Base-by-base conservation (phyloP, 1,140 invertebrate genomes). In the Leptoteleia sp. region DNA sequence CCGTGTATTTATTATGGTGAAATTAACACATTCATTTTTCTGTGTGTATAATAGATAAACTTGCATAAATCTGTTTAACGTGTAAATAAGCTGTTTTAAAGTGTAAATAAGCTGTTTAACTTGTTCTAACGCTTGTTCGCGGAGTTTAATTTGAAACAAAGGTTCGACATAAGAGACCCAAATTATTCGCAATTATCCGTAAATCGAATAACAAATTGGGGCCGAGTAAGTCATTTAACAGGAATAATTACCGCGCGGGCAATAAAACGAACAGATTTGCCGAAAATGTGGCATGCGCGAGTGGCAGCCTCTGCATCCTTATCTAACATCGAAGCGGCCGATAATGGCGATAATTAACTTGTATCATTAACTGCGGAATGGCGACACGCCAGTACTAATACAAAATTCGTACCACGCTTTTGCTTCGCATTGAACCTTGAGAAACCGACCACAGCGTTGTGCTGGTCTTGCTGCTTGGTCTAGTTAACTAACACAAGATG, bases 391-490 rank as follows among this genome's bases (percentile, higher is more conserved):
- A 68, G 29, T 62, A 42, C 17, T 42, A 35, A 55, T 64, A 68
- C 57, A 13, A 70, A 50, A 17, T 65, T 17, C 25, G 11, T 54
- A 40, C 25, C 29, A 42, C 33, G 19, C 38, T 48, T n/a, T 48
- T 64, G 16, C 35, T 64, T 64, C 48, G 59, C 35, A 50, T 25
- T 52, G 3, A 65, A 65, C 71, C 71, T 65, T 65, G 71, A 75
- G 71, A 59, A 75, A 65, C 61, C 52, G 71, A 65, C 52, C 71
- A 65, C 52, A 59, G 47, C 45, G 61, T 67, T 67, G 54, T 37
- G 61, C 54, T 75, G 54, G 71, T 67, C 22, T 75, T 75, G 61
- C 54, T 75, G 71, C 71, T 67, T 75, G 71, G 71, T 75, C 71
- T 75, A 75, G 61, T 65, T 64, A 64, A 65, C 52, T 67, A 65